Percentiles rank a stretch among this genome's conserved stretches.
Conservation (phyloP, 2,113 vertebrate species). For the Rhipidura dahli region DNA sequence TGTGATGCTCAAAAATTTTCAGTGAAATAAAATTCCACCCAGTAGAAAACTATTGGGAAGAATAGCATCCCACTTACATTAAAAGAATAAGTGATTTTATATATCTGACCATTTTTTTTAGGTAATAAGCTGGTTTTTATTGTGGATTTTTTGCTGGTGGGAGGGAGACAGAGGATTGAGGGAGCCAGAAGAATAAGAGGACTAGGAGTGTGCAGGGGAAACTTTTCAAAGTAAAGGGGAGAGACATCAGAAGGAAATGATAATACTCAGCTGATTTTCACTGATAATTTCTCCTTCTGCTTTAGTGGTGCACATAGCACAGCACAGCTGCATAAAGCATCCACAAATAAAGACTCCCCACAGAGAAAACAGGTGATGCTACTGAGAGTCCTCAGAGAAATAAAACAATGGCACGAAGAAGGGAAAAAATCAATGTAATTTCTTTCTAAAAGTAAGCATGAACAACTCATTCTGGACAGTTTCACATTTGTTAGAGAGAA, state of each 20-base stretch:
- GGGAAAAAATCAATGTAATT: not conserved
- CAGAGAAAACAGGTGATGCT: not conserved
- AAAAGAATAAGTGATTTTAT: not conserved
- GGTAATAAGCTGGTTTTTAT: not conserved
- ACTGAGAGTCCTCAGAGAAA: slow-evolving; percentile 7
- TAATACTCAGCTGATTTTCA: not conserved
- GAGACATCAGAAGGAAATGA: not conserved
- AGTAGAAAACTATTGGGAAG: not conserved
- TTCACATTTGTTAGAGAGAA: not conserved
- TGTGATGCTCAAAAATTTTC: not conserved
- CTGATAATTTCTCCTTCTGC: not conserved
- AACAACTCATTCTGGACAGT: not conserved
- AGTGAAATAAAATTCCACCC: not conserved
- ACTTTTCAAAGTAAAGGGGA: slow-evolving; percentile 1
- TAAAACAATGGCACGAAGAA: not conserved
- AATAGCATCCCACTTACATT: not conserved
- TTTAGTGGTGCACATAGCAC: not conserved
- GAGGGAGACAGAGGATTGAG: not conserved
- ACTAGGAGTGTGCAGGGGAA: not conserved
- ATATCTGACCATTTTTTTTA: not conserved
- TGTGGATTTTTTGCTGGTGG: not conserved
- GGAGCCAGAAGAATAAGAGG: not conserved
- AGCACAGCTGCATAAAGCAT: not conserved
- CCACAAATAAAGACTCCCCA: not conserved
- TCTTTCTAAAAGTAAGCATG: not conserved